Evolutionary conservation across 2,888 invertebrate genomes (phyloP).

Genomic region (Penaeus monodon): DNA sequence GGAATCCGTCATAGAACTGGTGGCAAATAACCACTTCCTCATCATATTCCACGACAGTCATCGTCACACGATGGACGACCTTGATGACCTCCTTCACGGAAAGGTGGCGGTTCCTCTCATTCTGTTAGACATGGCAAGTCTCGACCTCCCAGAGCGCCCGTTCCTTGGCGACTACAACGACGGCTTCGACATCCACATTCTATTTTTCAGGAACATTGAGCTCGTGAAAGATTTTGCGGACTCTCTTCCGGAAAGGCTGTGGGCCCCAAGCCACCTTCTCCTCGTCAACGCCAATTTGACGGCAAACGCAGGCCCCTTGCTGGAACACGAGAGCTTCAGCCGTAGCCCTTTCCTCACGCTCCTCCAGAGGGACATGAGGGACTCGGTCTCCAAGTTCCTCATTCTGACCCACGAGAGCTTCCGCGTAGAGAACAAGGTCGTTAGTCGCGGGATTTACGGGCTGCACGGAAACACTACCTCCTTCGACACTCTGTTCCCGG

Average conservation of each 20-base stretch:
- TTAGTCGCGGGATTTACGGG: background rate
- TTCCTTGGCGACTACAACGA: constrained; percentile 29
- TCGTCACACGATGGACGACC: too few relatives aligned
- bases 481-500: constrained; percentile 12
- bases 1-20: too few relatives aligned
- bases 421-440: background rate
- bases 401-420: constrained; percentile 22
- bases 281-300: constrained; percentile 7
- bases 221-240: constrained; percentile 2
- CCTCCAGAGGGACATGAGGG: background rate
- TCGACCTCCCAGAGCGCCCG: background rate
- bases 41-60: too few relatives aligned
- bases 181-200: constrained; percentile 29
- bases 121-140: constrained; percentile 13
- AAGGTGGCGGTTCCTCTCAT: background rate
- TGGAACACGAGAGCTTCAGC: background rate
- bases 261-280: constrained; percentile 15
- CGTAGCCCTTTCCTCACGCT: constrained; percentile 17
- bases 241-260: background rate
- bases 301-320: background rate
- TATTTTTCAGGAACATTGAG: background rate
- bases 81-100: background rate
- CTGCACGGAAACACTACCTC: background rate
- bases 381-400: background rate
- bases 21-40: too few relatives aligned